A percentile compares a stretch with the other conserved stretches of the same genome.
Evolutionary conservation across 2,113 vertebrate species (phyloP).

Genomic region (Telmatochromis brichardi): DNA sequence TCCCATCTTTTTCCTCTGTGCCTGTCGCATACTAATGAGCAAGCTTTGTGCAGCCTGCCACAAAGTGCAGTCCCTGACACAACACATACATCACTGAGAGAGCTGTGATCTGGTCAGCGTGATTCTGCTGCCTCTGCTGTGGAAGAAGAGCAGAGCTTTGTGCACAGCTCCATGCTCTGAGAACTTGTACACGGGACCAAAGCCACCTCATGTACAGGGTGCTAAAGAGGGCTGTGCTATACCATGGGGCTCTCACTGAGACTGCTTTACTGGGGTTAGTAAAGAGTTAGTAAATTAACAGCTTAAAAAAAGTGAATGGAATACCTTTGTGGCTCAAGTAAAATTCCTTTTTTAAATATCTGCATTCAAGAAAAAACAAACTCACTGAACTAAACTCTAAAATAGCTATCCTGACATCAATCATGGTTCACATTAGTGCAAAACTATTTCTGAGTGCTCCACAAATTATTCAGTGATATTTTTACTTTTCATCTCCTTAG

Average conservation of each 20-base stretch:
- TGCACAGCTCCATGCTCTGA: slow-evolving; percentile 27
- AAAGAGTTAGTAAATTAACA: not conserved
- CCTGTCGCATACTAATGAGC: slow-evolving; percentile 65
- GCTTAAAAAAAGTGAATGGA: not conserved
- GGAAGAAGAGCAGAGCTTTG: slow-evolving; percentile 17
- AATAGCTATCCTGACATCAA: not conserved
- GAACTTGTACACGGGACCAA: not conserved
- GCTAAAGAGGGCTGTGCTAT: not conserved
- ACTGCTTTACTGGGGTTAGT: not conserved
- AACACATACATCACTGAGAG: slow-evolving; percentile 65
- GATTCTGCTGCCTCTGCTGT: slow-evolving; percentile 20
- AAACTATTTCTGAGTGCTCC: not conserved
- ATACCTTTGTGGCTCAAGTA: not conserved
- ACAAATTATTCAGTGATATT: not conserved
- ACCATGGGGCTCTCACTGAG: not conserved
- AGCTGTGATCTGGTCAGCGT: slow-evolving; percentile 48
- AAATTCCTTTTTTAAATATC: not conserved
- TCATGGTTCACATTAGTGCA: not conserved
- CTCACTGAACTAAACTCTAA: not conserved
- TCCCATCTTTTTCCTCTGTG: slow-evolving; percentile 44
- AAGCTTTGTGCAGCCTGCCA: slow-evolving; percentile 48
- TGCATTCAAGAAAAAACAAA: not conserved
- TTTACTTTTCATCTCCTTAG: not conserved
- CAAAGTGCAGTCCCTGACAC: slow-evolving; percentile 57
- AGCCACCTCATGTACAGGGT: slow-evolving; percentile 34